phyloP scores from a whole-genome alignment of 2,113 vertebrate species.

The Pyxicephalus adspersus region DNA sequence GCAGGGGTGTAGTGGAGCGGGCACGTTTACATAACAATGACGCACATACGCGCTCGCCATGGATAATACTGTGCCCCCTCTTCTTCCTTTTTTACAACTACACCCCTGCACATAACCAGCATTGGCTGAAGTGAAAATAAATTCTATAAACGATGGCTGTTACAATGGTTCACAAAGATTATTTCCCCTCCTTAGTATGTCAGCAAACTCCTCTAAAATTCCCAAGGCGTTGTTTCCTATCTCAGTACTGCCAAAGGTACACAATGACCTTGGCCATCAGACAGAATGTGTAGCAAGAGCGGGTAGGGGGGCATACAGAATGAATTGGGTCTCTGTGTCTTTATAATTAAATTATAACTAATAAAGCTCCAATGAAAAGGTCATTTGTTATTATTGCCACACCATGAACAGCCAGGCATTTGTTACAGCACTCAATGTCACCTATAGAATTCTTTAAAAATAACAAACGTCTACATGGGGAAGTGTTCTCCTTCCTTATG shows the following conservation, averaged over 20 bases:
- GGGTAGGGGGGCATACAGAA: neutral
- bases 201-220: neutral
- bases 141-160: too few species aligned
- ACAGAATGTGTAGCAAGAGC: neutral
- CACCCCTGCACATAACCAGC: too few species aligned
- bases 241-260: neutral
- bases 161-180: too few species aligned
- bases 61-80: too few species aligned
- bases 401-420: slow-evolving; percentile 11
- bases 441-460: neutral
- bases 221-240: neutral
- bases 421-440: slow-evolving; percentile 1
- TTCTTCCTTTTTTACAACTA: too few species aligned
- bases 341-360: slow-evolving; percentile 16
- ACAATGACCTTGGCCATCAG: slow-evolving; percentile 14
- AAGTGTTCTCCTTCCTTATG: neutral
- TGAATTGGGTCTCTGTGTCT: slow-evolving; percentile 21
- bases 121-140: too few species aligned
- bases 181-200: too few species aligned
- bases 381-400: slow-evolving; percentile 32
- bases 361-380: slow-evolving; percentile 26
- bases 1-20: too few species aligned
- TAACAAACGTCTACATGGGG: neutral
- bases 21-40: too few species aligned
- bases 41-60: too few species aligned